Evolutionary conservation across 2,888 invertebrate genomes (phyloP).

Genomic region (Ommatoiulus sabulosus): DNA sequence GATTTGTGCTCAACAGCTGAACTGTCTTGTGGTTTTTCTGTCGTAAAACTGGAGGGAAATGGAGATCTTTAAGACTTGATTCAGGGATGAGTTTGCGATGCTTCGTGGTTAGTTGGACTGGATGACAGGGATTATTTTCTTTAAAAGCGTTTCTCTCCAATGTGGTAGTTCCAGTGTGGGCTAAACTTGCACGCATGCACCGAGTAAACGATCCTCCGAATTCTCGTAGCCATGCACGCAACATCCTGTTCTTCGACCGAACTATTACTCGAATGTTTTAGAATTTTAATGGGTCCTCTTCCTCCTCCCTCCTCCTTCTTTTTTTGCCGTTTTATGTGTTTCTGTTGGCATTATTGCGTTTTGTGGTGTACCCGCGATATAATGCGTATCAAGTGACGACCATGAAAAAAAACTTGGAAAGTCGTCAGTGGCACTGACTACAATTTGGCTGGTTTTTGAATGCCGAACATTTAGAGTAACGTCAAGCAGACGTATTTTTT

Average conservation of each 20-base stretch:
- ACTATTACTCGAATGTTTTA: conserved; percentile 24
- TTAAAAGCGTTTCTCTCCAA: neutral
- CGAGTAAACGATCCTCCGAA: neutral
- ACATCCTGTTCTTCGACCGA: conserved; percentile 6
- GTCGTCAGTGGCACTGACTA: neutral
- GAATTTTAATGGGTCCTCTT: neutral
- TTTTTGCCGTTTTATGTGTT: conserved; percentile 6
- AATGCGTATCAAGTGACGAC: neutral
- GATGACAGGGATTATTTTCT: conserved; percentile 17
- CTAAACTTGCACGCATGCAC: neutral
- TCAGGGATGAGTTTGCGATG: neutral
- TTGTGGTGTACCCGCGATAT: neutral
- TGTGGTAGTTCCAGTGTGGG: neutral
- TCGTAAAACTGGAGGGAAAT: conserved; percentile 25
- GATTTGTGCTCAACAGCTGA: conserved; percentile 50
- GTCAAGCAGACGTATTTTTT: neutral
- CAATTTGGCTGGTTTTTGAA: neutral
- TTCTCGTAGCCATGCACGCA: neutral
- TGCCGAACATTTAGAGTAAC: neutral
- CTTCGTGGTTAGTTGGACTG: conserved; percentile 25
- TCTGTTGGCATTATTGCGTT: conserved; percentile 34
- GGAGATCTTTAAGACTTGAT: conserved; percentile 27
- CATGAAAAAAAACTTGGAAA: neutral
- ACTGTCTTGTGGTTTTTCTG: conserved; percentile 49
- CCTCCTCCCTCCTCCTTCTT: neutral